A percentile compares a stretch with the other conserved stretches of the same genome.
phyloP scores from a whole-genome alignment of 2,113 vertebrate genomes.

The Proterorhinus semilunaris region DNA sequence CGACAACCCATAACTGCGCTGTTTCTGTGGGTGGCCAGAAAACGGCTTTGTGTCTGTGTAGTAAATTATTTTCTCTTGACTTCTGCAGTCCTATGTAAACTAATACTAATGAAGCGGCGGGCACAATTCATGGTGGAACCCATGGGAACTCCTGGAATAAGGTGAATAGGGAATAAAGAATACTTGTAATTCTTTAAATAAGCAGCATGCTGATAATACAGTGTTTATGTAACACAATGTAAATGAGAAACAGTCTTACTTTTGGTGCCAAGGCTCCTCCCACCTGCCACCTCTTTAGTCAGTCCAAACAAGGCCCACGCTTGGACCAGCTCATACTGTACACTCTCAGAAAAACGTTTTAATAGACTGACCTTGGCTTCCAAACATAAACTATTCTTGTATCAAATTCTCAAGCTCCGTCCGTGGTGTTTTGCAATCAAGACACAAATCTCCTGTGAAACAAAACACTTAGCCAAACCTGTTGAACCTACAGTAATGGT shows the following conservation, averaged over 20 bases:
- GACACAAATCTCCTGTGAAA: constrained; percentile 21
- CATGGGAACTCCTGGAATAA: too few species aligned
- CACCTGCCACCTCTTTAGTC: constrained; percentile 18
- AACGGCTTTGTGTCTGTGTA: too few species aligned
- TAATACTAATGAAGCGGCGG: too few species aligned
- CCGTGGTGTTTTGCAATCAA: constrained; percentile 3
- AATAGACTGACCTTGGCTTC: constrained; percentile 6
- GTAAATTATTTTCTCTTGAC: too few species aligned
- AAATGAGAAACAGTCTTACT: background rate
- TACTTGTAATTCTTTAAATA: background rate
- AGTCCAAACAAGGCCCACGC: constrained; percentile 22
- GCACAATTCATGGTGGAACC: too few species aligned
- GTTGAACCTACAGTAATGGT: constrained; percentile 11
- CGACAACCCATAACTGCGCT: too few species aligned
- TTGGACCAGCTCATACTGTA: background rate
- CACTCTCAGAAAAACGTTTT: constrained; percentile 8
- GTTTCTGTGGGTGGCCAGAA: too few species aligned
- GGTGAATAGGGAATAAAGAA: background rate
- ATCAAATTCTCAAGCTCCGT: background rate
- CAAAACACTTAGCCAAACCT: constrained; percentile 19
- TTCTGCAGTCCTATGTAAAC: too few species aligned
- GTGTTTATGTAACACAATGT: background rate
- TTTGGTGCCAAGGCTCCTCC: constrained; percentile 9
- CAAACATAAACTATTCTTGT: constrained; percentile 9
- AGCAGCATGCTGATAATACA: background rate